Percentiles rank a stretch among this genome's conserved stretches.
Evolutionary conservation across 2,888 invertebrate species (phyloP).

Genomic region (Lochmaea crataegi): DNA sequence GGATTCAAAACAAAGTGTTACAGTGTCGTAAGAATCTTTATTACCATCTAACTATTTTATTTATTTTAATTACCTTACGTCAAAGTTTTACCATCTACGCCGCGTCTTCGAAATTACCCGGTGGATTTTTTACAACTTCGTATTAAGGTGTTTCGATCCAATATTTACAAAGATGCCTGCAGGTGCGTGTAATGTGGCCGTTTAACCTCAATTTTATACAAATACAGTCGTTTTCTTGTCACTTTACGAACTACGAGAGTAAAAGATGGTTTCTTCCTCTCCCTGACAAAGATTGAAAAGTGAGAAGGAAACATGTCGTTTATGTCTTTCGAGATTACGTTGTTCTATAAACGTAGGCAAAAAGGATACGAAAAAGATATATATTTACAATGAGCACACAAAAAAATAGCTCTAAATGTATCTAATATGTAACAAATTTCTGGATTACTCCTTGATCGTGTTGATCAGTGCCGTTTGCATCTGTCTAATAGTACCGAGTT

Average conservation of each 20-base stretch:
- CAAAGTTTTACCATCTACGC: conserved; percentile 29
- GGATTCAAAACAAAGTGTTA: not conserved
- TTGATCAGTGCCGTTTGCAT: too few relatives aligned
- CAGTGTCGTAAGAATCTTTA: not conserved
- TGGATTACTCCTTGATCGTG: too few relatives aligned
- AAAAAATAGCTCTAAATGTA: too few relatives aligned
- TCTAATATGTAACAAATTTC: too few relatives aligned
- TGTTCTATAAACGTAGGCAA: not conserved
- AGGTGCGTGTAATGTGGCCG: conserved; percentile 55
- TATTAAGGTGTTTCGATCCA: conserved; percentile 30
- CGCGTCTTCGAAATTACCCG: conserved; percentile 24
- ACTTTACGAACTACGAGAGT: conserved; percentile 40
- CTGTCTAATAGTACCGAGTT: too few relatives aligned
- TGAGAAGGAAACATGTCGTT: conserved; percentile 44
- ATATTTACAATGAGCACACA: too few relatives aligned
- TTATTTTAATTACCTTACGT: conserved; percentile 26
- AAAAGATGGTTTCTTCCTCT: conserved; percentile 28
- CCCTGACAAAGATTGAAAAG: conserved; percentile 34
- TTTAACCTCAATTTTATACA: conserved; percentile 59
- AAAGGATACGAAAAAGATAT: too few relatives aligned
- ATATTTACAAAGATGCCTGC: conserved; percentile 38
- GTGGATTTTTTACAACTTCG: conserved; percentile 35
- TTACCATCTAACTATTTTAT: conserved; percentile 13
- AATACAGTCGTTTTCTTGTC: conserved; percentile 58
- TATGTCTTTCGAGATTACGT: conserved; percentile 36